Evolutionary conservation across 2,888 invertebrate species (phyloP).

Genomic region (Eristalis arbustorum): DNA sequence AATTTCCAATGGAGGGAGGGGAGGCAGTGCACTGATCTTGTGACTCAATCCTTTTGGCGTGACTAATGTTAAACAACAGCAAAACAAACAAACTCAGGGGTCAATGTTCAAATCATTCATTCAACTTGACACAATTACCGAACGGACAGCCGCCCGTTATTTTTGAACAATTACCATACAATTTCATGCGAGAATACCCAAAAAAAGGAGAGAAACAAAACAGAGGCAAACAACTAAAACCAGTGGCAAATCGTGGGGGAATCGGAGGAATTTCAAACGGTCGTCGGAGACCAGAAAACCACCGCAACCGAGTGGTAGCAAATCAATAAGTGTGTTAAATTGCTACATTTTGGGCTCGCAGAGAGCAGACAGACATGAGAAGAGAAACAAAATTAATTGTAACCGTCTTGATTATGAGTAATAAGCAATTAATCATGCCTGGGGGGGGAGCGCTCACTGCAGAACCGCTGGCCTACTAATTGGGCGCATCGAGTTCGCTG

Average conservation of each 20-base stretch:
- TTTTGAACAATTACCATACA: neutral
- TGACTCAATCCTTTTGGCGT: neutral
- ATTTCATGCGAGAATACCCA: constrained; percentile 14
- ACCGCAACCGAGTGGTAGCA: constrained; percentile 2
- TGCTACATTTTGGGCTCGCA: constrained; percentile 18
- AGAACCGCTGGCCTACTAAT: neutral
- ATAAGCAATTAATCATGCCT: neutral
- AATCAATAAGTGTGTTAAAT: constrained; percentile 16
- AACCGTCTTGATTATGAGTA: constrained; percentile 5
- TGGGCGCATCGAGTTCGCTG: constrained; percentile 34
- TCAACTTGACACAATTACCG: neutral
- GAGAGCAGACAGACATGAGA: neutral
- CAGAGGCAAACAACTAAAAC: neutral
- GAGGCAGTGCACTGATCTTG: too few relatives aligned
- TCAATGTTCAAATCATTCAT: constrained; percentile 13
- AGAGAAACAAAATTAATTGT: constrained; percentile 10
- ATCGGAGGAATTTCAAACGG: neutral
- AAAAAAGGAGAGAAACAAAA: neutral
- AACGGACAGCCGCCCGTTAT: neutral
- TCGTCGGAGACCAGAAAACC: neutral
- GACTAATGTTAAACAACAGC: neutral
- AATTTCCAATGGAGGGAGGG: too few relatives aligned
- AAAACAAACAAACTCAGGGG: neutral
- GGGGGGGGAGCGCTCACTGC: neutral
- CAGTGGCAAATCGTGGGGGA: constrained; percentile 24